phyloP scores from a whole-genome alignment of 2,113 vertebrate species.

The Eudorcas thomsonii region DNA sequence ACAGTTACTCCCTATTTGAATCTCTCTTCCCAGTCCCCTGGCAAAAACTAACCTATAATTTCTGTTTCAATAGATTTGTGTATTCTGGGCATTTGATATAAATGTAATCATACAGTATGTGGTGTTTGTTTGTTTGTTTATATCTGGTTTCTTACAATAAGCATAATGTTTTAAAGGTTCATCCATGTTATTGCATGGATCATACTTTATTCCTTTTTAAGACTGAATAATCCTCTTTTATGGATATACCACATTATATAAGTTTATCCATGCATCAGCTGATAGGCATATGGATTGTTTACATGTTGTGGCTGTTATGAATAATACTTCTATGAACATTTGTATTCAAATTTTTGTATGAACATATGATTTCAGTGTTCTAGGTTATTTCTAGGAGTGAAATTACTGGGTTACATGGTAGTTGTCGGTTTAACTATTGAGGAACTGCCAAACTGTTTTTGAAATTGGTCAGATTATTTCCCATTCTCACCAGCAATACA shows the following conservation, averaged over 20 bases:
- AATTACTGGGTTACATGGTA: neutral
- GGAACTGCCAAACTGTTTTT: neutral
- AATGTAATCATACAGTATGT: neutral
- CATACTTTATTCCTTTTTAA: neutral
- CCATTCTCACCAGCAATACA: neutral
- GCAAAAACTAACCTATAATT: neutral
- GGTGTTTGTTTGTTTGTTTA: neutral
- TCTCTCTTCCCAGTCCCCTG: neutral
- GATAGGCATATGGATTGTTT: neutral
- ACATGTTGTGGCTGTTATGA: neutral
- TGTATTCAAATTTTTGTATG: conserved; percentile 1
- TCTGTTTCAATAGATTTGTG: neutral
- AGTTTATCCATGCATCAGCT: neutral
- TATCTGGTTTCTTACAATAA: neutral
- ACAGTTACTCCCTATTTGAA: neutral
- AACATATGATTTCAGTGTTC: neutral
- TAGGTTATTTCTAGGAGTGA: neutral
- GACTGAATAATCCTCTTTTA: neutral
- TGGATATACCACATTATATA: neutral
- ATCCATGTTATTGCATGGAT: neutral
- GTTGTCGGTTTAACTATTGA: conserved; percentile 19
- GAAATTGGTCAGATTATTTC: neutral
- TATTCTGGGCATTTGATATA: neutral
- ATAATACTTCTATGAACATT: neutral
- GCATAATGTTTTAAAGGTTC: neutral